Conservation (phyloP, 2,797 vertebrate genomes). For the Pseudomugil gertrudae region DNA sequence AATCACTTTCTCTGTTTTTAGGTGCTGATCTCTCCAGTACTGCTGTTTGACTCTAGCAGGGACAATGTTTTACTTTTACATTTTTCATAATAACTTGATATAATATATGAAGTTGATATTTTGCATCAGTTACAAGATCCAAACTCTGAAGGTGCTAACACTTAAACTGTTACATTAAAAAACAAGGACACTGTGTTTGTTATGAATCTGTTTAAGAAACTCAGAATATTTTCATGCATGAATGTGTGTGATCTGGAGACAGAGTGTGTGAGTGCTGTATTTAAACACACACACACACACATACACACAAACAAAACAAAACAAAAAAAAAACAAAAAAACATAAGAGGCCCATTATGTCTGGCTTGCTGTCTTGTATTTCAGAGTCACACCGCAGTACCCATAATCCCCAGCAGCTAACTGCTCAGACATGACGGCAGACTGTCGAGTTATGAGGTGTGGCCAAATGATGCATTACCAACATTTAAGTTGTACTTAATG, state of each 20-base stretch:
- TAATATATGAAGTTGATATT: neutral
- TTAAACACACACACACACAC: neutral
- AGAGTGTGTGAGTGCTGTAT: constrained; percentile 7
- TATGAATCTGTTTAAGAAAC: constrained; percentile 17
- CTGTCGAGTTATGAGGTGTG: constrained; percentile 50
- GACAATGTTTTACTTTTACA: constrained; percentile 2
- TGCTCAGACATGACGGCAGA: constrained; percentile 51
- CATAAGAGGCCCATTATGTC: constrained; percentile 41
- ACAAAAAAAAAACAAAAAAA: no score
- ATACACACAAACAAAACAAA: no score
- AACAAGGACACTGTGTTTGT: neutral
- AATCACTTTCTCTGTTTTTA: neutral
- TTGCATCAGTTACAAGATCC: constrained; percentile 3
- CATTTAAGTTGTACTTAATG: constrained; percentile 32
- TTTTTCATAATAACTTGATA: neutral
- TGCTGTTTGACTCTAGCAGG: constrained; percentile 26
- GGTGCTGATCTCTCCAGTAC: constrained; percentile 29
- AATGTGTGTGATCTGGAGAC: constrained; percentile 24
- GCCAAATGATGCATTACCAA: constrained; percentile 35
- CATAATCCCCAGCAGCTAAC: constrained; percentile 60
- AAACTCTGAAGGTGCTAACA: neutral
- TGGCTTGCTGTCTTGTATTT: constrained; percentile 55
- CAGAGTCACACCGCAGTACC: constrained; percentile 56
- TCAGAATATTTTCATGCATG: constrained; percentile 26
- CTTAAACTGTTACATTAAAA: constrained; percentile 13